phyloP scores from a whole-genome alignment of 2,797 vertebrate species.

The Crocidura indochinensis region DNA sequence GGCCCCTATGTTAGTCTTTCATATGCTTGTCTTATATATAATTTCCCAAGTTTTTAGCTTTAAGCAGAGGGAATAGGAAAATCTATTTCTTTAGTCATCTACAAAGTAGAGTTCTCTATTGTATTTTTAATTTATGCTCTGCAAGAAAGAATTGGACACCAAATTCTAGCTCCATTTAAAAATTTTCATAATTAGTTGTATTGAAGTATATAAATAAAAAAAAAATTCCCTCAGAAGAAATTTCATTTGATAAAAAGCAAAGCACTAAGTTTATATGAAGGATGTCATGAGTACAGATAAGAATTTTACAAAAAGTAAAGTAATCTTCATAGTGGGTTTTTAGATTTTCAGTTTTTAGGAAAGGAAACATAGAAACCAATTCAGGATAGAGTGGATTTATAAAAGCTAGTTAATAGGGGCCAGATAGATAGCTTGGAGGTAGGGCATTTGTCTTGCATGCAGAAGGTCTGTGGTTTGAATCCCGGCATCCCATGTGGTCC shows the following conservation, averaged over 20 bases:
- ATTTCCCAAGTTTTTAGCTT: slow-evolving; percentile 26
- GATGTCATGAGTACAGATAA: not conserved
- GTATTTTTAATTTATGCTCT: slow-evolving; percentile 3
- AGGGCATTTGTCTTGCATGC: too few species aligned
- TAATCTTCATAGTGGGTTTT: slow-evolving; percentile 21
- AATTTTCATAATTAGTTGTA: not conserved
- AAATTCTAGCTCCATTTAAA: not conserved
- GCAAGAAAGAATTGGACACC: not conserved
- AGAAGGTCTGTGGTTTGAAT: too few species aligned
- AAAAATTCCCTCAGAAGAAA: slow-evolving; percentile 7
- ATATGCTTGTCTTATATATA: not conserved
- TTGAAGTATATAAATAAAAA: slow-evolving; percentile 39
- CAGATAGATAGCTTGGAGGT: too few species aligned
- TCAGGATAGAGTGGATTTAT: not conserved
- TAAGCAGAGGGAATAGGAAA: not conserved
- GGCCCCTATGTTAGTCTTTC: not conserved
- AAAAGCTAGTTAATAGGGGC: not conserved
- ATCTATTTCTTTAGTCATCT: not conserved
- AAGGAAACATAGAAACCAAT: slow-evolving; percentile 25
- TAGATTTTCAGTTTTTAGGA: slow-evolving; percentile 29
- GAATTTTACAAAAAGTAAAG: slow-evolving; percentile 11
- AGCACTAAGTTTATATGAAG: slow-evolving; percentile 5
- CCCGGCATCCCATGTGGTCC: too few species aligned
- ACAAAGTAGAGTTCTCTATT: not conserved
- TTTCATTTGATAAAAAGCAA: slow-evolving; percentile 26